Evolutionary conservation across 2,888 invertebrate species (phyloP).

Genomic region (Ennomos fuscantarius): DNA sequence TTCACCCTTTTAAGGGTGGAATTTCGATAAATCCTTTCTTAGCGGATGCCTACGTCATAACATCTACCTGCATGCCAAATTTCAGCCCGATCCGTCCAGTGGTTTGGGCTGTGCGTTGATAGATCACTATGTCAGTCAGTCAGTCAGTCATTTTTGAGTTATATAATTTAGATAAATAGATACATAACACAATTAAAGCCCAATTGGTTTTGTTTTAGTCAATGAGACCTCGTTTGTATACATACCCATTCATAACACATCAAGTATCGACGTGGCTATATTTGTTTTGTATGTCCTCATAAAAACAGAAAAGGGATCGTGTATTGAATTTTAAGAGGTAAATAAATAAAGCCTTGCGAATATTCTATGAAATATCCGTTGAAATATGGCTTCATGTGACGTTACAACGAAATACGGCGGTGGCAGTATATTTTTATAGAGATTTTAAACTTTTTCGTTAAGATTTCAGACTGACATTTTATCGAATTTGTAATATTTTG

Average conservation of each 20-base stretch:
- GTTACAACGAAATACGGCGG: constrained; percentile 1
- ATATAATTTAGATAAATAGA: not conserved
- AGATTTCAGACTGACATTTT: too few relatives aligned
- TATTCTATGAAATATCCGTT: constrained; percentile 23
- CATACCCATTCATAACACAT: constrained; percentile 8
- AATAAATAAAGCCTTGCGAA: constrained; percentile 26
- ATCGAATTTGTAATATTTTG: too few relatives aligned
- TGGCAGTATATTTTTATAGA: too few relatives aligned
- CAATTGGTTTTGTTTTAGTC: not conserved
- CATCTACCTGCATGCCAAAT: too few relatives aligned
- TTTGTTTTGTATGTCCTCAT: constrained; percentile 31
- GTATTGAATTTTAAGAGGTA: constrained; percentile 42
- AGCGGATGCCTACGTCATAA: too few relatives aligned
- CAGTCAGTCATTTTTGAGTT: not conserved
- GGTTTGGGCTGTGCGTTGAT: too few relatives aligned
- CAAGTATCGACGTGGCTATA: constrained; percentile 7
- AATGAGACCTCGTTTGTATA: not conserved
- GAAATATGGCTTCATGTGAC: constrained; percentile 17
- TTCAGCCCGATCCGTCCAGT: too few relatives aligned
- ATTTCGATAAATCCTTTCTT: too few relatives aligned
- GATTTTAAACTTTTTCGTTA: not conserved
- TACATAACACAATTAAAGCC: not conserved
- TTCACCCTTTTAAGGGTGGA: too few relatives aligned
- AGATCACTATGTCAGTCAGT: too few relatives aligned
- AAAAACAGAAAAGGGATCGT: constrained; percentile 30